Percentiles rank a stretch among this genome's conserved stretches.
Evolutionary conservation across 2,113 vertebrate genomes (phyloP).

Genomic region (Planiliza haematocheilus): DNA sequence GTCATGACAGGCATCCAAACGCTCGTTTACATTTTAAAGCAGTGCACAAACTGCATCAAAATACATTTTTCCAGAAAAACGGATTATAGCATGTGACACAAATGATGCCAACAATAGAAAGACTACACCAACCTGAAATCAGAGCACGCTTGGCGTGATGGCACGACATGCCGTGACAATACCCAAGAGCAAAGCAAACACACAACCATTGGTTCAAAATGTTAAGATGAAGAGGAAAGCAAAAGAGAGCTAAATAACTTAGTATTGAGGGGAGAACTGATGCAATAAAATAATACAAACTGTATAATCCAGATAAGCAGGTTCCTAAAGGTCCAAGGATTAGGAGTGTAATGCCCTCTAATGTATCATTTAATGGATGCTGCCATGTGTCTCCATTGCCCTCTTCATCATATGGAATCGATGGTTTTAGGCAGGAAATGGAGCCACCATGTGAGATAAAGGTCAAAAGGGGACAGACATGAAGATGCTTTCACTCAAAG

Average conservation of each 20-base stretch:
- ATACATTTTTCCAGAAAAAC: not conserved
- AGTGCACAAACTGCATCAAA: not conserved
- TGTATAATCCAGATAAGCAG: slow-evolving; percentile 79
- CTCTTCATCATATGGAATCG: slow-evolving; percentile 59
- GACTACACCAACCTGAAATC: too few relatives aligned
- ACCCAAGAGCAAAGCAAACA: too few relatives aligned
- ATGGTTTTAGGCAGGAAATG: slow-evolving; percentile 48
- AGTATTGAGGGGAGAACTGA: slow-evolving; percentile 14
- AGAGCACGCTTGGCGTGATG: too few relatives aligned
- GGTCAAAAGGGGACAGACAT: slow-evolving; percentile 20
- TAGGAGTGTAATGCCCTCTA: slow-evolving; percentile 77
- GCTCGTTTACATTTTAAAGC: not conserved
- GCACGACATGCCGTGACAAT: too few relatives aligned
- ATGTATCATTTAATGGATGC: slow-evolving; percentile 78
- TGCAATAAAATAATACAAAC: slow-evolving; percentile 62
- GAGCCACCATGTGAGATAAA: slow-evolving; percentile 14
- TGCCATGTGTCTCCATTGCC: slow-evolving; percentile 18
- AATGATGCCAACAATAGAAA: too few relatives aligned
- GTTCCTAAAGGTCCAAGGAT: slow-evolving; percentile 67
- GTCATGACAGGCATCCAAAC: not conserved
- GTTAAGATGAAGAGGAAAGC: slow-evolving; percentile 11
- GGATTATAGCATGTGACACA: too few relatives aligned
- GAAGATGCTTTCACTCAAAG: slow-evolving; percentile 36
- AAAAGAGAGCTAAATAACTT: slow-evolving; percentile 31
- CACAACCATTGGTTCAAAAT: too few relatives aligned